These are phyloP conservation scores for Hyperoplus lanceolatus DNA, from an alignment of 2,797 vertebrate genomes.

Conservation along the genomic window DNA sequence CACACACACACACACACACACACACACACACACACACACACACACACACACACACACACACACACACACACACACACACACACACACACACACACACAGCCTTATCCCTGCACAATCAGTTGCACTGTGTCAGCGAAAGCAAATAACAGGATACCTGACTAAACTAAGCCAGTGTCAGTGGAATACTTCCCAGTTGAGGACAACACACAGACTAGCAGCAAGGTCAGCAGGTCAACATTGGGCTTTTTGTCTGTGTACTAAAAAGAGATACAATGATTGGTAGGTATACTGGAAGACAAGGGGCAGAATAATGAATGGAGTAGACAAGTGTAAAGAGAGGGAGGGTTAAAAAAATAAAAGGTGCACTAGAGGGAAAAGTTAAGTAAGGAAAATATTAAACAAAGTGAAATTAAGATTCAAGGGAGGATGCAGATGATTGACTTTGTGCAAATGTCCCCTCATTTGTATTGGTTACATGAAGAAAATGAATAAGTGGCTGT, in stretches of 20 bases:
- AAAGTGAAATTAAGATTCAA: conserved; percentile 8
- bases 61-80: neutral
- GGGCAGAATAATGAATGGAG: neutral
- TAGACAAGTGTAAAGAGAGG: neutral
- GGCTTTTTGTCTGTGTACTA: conserved; percentile 7
- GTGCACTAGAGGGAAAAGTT: neutral
- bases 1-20: conserved; percentile 8
- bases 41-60: too few species aligned
- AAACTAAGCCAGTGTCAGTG: conserved; percentile 32
- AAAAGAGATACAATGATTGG: conserved; percentile 26
- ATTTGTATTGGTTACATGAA: conserved; percentile 18
- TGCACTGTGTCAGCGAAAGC: conserved; percentile 34
- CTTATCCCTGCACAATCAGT: conserved; percentile 17
- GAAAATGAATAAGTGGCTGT: neutral
- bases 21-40: too few species aligned
- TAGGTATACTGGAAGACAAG: neutral
- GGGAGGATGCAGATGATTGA: conserved; percentile 36
- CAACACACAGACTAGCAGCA: conserved; percentile 15
- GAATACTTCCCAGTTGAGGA: conserved; percentile 20
- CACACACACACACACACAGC: neutral
- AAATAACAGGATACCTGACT: conserved; percentile 35
- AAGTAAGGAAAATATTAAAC: neutral
- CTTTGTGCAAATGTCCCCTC: conserved; percentile 47
- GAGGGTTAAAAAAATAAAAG: neutral
- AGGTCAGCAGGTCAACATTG: conserved; percentile 42